Percentiles rank a stretch among this genome's conserved stretches.
phyloP scores from a whole-genome alignment of 2,888 invertebrate species.

The Alcis repandata region DNA sequence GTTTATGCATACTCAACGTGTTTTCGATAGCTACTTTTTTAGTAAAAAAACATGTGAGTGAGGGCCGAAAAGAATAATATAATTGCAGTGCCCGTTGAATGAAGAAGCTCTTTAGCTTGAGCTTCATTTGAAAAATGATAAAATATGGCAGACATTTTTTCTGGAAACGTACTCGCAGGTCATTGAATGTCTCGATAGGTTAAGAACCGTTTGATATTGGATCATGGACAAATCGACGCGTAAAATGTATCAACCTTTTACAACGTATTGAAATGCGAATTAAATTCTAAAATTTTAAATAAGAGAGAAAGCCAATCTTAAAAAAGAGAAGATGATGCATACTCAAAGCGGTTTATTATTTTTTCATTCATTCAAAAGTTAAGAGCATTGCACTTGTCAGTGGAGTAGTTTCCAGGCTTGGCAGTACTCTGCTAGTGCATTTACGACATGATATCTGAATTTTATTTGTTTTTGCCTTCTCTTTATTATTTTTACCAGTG shows the following conservation, averaged over 20 bases:
- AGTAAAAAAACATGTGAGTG: not conserved
- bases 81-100: not conserved
- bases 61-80: not conserved
- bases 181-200: conserved; percentile 25
- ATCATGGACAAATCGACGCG: conserved; percentile 11
- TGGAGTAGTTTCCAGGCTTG: too few relatives aligned
- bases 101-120: not conserved
- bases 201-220: conserved; percentile 27
- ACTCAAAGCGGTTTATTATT: too few relatives aligned
- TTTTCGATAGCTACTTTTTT: not conserved
- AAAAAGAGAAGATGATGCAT: too few relatives aligned
- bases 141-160: not conserved
- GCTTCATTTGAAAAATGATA: not conserved
- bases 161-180: conserved; percentile 22
- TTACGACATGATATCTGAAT: too few relatives aligned
- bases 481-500: too few relatives aligned
- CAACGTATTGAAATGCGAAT: conserved; percentile 4
- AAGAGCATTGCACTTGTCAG: too few relatives aligned
- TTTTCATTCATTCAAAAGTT: too few relatives aligned
- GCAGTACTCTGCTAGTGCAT: too few relatives aligned
- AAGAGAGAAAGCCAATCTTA: too few relatives aligned
- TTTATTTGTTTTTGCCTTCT: too few relatives aligned
- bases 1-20: not conserved
- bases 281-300: not conserved
- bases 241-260: not conserved